Conservation (phyloP, 2,113 vertebrate species). For the Callospermophilus lateralis region DNA sequence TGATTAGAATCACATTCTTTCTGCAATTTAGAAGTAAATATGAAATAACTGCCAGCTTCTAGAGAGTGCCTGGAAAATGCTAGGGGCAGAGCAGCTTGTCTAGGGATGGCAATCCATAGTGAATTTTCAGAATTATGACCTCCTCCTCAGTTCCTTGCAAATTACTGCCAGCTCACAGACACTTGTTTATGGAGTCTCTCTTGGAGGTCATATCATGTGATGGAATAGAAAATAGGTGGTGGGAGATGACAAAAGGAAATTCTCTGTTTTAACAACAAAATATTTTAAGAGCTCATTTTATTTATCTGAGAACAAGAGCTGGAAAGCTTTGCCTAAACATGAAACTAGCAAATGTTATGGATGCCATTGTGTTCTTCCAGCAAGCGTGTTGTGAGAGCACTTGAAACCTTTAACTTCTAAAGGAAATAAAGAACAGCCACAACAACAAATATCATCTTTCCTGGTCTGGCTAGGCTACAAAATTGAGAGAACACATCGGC, state of each 20-base stretch:
- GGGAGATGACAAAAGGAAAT: not conserved
- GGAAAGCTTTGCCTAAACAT: not conserved
- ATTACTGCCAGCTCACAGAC: not conserved
- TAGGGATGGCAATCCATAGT: not conserved
- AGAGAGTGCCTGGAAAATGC: not conserved
- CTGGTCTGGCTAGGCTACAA: not conserved
- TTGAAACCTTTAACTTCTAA: not conserved
- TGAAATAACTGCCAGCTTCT: conserved; percentile 25
- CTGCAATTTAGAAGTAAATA: conserved; percentile 42
- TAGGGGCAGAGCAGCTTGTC: not conserved
- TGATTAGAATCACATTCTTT: not conserved
- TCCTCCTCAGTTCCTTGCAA: not conserved
- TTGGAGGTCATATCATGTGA: not conserved
- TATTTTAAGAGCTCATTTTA: conserved; percentile 12
- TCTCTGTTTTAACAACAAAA: not conserved
- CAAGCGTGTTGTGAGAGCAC: not conserved
- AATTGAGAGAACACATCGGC: not conserved
- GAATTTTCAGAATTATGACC: not conserved
- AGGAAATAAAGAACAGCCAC: not conserved
- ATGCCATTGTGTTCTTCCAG: not conserved
- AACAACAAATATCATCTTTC: not conserved
- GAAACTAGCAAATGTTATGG: not conserved
- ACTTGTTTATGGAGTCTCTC: not conserved
- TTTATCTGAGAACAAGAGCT: conserved; percentile 6
- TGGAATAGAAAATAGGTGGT: not conserved